Base-by-base conservation (phyloP, 2,113 vertebrate genomes). In the Neogobius melanostomus region DNA sequence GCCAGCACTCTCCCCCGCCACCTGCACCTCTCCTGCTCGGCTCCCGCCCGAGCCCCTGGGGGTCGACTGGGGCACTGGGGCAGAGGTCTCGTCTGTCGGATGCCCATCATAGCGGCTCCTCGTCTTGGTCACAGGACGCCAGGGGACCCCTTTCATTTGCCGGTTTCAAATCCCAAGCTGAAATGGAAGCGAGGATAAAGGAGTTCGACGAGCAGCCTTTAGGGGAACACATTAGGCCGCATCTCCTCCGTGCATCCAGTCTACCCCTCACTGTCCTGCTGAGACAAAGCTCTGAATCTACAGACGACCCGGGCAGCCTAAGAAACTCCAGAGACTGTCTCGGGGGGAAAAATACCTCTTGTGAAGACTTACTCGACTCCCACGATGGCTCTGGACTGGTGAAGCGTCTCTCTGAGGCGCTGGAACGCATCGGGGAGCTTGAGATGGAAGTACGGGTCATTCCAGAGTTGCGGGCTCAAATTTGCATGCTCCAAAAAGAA, bases 1-100 rank as follows among this genome's bases (percentile, higher is more conserved):
- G 95, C 95, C 49, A 97, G 93, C 80, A 95, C 95, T 7, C 85
- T 98, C 63, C 96, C 96, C n/a, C 90, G 96, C 1, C 95, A 99
- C 80, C 95, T 97, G 85, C 97, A 95, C 81, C 90, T 56, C 17
- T 28, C 98, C 36, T 95, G 95, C 48, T 85, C 87, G 87, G 91
- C 53, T 91, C 92, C 59, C 90, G 81, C 53, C 64, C 85, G 0
- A 92, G 87, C 42, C 91, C 88, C 76, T 96, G 95, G 95, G 93
- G 92, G 1, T 91, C 93, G 0, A 80, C 84, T 4, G 85, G 90
- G 56, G 90, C 92, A 63, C 89, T 94, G 14, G 89, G 88, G 1
- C 91, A 91, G 1, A 91, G 90, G 3, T 93, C 88, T 14, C 81
- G 84, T 28, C 49, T 82, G 0, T 74, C 91, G 4, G 94, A 93